Evolutionary conservation across 1,140 invertebrate genomes (phyloP), one percentile per base, ranked within the genome.

Genomic region (Euwallacea fornicatus): DNA sequence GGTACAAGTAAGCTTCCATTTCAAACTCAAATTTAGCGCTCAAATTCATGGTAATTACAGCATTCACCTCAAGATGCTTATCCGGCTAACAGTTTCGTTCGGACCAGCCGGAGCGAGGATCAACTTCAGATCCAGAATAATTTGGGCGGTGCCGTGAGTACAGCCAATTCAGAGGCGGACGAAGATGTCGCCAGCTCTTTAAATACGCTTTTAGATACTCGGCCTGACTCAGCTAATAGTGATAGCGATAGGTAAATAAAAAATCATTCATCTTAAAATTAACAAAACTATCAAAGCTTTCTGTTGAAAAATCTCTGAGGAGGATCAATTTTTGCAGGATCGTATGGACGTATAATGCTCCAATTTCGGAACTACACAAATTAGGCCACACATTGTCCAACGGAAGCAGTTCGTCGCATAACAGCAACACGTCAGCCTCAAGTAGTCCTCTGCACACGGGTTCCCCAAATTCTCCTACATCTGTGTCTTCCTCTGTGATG

Each of bases 111-210:
- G 47, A 73, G 64, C 42, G 66, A 95, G 82, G 93, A 95, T 81
- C 93, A 95, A 77, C 82, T 95, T 67, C 92, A 94, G 82, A 86
- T 88, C 76, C 83, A 91, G 90, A 84, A 89, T 89, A 81, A 89
- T 86, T 47, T 89, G 87, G 71, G 73, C 46, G 76, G 71, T 44
- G 72, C 69, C 33, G 86, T 91, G 82, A 91, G 90, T 77, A 89
- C 92, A 46, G 92, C 93, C 67, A 92, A 93, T 75, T 93, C 95
- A 75, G 94, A 96, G 75, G 91, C 94, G 73, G 94, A 96, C 82
- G 95, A 97, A 81, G 93, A 96, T 82, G 89, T 96, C 71, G 95
- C 94, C 76, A 95, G 94, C 74, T 96, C 93, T 58, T 83, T 96
- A 63, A 96, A 96, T 81, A 95, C 94, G 42, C 85, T 97, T 61